Evolutionary conservation across 2,797 vertebrate genomes (phyloP), one percentile per base, ranked within the genome.

Genomic region (Spinibarbus caldwelli): DNA sequence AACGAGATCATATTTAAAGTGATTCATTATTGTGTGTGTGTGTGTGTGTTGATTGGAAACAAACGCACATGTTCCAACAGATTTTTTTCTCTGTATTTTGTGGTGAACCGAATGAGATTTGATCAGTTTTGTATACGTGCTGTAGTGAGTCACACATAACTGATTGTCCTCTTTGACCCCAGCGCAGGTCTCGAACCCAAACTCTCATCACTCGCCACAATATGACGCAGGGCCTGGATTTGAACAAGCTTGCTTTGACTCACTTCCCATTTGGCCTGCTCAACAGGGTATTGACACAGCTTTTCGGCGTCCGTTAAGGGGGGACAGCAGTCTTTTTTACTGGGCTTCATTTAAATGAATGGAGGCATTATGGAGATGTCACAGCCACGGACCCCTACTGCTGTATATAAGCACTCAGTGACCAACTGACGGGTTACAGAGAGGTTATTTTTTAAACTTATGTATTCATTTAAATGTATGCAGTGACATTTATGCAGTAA

Each of bases 201-300:
- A 45, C 77, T 81, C 66, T 85, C 84, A 86, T 87, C 82, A 83
- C 81, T 86, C 78, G 76, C 68, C 77, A 57, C 66, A 45, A n/a
- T 64, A 78, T 67, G 67, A 89, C 57, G 79, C 84, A 80, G 83
- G 84, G 62, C 59, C 77, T 78, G 47, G 73, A 71, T 73, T 86
- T 86, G 89, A 91, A 94, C 89, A 93, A 89, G 88, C 86, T 87
- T 89, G 85, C 93, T 91, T 94, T 93, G 89, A 94, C 90, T 83
- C 67, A 80, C 76, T 86, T 88, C 90, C 84, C 86, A 90, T 91
- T 90, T 90, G 83, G 67, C 86, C 86, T 85, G 87, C 89, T 90
- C 88, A 87, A 73, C 78, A 83, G 86, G 82, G 88, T 92, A 89
- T 92, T 93, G 91, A 93, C 92, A 93, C 90, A 92, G 90, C 78